phyloP scores from a whole-genome alignment of 1,140 invertebrate genomes.

The Heliconius nattereri region DNA sequence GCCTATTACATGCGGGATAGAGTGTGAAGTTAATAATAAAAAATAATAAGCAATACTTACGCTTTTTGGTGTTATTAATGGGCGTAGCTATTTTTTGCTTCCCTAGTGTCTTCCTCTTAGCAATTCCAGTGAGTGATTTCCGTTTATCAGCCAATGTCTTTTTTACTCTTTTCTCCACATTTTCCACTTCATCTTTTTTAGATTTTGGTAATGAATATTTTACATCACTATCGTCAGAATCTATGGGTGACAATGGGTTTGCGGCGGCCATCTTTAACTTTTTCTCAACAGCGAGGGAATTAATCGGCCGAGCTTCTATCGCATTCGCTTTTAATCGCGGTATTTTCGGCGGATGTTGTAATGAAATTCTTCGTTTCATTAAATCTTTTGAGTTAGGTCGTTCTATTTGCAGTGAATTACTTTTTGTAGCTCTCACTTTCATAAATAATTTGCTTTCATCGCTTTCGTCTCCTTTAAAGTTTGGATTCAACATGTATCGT shows the following conservation, averaged over 20 bases:
- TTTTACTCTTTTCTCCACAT: slow-evolving; percentile 47
- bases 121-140: slow-evolving; percentile 61
- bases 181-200: slow-evolving; percentile 38
- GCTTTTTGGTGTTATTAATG: slow-evolving; percentile 58
- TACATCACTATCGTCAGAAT: slow-evolving; percentile 73
- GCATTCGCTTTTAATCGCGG: slow-evolving; percentile 62
- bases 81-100: slow-evolving; percentile 55
- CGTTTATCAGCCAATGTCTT: slow-evolving; percentile 58
- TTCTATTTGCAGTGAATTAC: slow-evolving; percentile 69
- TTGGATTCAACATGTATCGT: slow-evolving; percentile 73
- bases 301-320: slow-evolving; percentile 44
- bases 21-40: neutral
- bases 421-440: slow-evolving; percentile 69
- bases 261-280: slow-evolving; percentile 42
- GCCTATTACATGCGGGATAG: too few species aligned
- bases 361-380: slow-evolving; percentile 64
- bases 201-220: slow-evolving; percentile 74
- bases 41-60: slow-evolving; percentile 54
- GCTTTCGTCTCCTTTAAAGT: slow-evolving; percentile 55
- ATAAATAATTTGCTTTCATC: slow-evolving; percentile 62
- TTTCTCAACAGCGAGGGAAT: slow-evolving; percentile 36
- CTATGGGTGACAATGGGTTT: slow-evolving; percentile 52
- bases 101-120: slow-evolving; percentile 65
- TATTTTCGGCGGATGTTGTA: slow-evolving; percentile 69
- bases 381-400: slow-evolving; percentile 68